A percentile compares a stretch with the other conserved stretches of the same genome.
These are phyloP conservation scores for Phengaris arion DNA, from an alignment of 2,888 invertebrate species.

Conservation along the genomic window DNA sequence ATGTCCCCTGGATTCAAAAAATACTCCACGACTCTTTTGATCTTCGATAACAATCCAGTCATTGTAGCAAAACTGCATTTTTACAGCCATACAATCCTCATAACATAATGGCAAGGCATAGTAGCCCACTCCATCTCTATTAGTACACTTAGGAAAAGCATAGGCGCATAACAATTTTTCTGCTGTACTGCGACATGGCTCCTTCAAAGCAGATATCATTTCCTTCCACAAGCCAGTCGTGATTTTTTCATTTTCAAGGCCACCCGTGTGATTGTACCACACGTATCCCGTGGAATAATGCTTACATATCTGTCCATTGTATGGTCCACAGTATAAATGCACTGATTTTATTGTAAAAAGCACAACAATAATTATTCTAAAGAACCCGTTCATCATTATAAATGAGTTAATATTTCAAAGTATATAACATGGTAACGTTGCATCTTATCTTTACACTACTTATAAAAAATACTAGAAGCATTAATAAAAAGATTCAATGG, in stretches of 20 bases:
- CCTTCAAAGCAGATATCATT: slow-evolving; percentile 87
- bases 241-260: slow-evolving; percentile 91
- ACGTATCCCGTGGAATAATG: slow-evolving; percentile 84
- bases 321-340: slow-evolving; percentile 90
- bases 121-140: slow-evolving; percentile 82
- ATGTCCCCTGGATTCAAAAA: slow-evolving; percentile 89
- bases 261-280: slow-evolving; percentile 88
- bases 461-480: slow-evolving; percentile 51
- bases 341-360: slow-evolving; percentile 67
- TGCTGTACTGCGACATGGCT: slow-evolving; percentile 92
- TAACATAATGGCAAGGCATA: slow-evolving; percentile 89
- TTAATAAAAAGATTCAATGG: slow-evolving; percentile 64
- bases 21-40: slow-evolving; percentile 88
- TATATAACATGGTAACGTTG: slow-evolving; percentile 53
- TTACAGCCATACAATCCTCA: slow-evolving; percentile 95
- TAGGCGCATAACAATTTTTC: slow-evolving; percentile 95
- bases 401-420: slow-evolving; percentile 55
- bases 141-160: slow-evolving; percentile 92
- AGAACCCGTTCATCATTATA: slow-evolving; percentile 62
- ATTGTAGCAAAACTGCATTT: slow-evolving; percentile 93
- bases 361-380: slow-evolving; percentile 56
- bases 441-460: slow-evolving; percentile 49
- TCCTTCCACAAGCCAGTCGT: slow-evolving; percentile 91
- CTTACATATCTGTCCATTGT: slow-evolving; percentile 91
- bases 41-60: slow-evolving; percentile 96